Conservation (phyloP, 2,888 invertebrate species). For the Leptinotarsa haldemani region DNA sequence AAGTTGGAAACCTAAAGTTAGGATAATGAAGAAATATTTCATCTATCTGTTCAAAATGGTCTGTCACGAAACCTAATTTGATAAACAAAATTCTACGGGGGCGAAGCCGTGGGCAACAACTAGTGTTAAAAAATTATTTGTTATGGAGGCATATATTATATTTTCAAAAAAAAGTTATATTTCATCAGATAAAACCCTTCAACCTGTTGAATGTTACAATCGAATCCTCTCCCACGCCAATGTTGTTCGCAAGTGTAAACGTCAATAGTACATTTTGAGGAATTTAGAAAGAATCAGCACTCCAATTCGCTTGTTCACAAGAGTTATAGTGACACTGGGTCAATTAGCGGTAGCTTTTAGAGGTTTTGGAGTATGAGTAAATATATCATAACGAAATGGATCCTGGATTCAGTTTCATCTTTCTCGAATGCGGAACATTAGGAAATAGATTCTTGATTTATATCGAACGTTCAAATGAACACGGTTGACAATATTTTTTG, state of each 20-base stretch:
- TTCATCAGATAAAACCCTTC: not conserved
- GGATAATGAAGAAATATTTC: too few relatives aligned
- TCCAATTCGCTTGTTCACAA: not conserved
- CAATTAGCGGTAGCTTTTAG: constrained; percentile 16
- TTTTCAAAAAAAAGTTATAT: too few relatives aligned
- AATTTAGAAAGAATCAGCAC: constrained; percentile 18
- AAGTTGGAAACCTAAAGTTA: too few relatives aligned
- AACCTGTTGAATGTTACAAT: not conserved
- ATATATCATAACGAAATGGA: constrained; percentile 11
- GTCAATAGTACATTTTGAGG: not conserved
- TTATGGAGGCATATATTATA: too few relatives aligned
- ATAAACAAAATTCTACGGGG: too few relatives aligned
- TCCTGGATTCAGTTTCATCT: constrained; percentile 13
- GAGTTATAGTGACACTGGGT: constrained; percentile 6
- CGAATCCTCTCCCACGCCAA: not conserved
- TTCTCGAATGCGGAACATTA: not conserved
- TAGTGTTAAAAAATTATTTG: too few relatives aligned
- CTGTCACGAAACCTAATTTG: too few relatives aligned
- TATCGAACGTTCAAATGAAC: too few relatives aligned
- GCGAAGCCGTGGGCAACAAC: too few relatives aligned
- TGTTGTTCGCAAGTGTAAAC: not conserved
- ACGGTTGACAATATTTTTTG: too few relatives aligned
- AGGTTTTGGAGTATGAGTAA: constrained; percentile 8
- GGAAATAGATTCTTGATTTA: not conserved
- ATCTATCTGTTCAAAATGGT: too few relatives aligned